Conservation (phyloP, 2,888 invertebrate genomes). For the Thymelicus sylvestris region DNA sequence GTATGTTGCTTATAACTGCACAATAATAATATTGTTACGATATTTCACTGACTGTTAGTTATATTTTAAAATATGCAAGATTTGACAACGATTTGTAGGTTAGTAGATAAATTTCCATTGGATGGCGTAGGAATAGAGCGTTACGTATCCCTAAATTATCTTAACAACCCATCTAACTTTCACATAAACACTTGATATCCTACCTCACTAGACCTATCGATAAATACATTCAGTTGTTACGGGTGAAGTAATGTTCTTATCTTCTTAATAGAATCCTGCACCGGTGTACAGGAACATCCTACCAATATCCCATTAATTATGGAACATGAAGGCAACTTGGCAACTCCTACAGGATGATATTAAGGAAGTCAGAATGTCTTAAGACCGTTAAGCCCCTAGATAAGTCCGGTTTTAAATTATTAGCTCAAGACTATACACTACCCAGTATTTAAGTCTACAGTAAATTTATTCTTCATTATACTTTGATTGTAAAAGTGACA, state of each 20-base stretch:
- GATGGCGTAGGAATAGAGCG: no score
- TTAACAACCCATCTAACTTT: no score
- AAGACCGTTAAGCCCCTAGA: constrained; percentile 41
- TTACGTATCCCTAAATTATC: no score
- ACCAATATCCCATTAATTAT: constrained; percentile 45
- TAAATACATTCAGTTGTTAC: constrained; percentile 29
- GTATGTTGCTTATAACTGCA: no score
- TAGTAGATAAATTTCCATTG: no score
- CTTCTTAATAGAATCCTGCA: constrained; percentile 35
- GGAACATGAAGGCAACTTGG: constrained; percentile 36
- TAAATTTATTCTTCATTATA: not conserved
- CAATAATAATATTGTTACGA: no score
- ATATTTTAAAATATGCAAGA: no score
- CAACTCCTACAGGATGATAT: constrained; percentile 46
- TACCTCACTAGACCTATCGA: not conserved
- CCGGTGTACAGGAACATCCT: constrained; percentile 25
- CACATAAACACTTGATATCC: not conserved
- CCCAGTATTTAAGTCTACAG: constrained; percentile 14
- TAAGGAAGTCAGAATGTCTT: constrained; percentile 39
- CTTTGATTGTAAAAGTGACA: constrained; percentile 14
- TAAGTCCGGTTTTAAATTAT: constrained; percentile 43
- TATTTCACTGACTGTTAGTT: no score
- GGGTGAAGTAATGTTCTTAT: constrained; percentile 22
- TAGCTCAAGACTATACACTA: constrained; percentile 27
- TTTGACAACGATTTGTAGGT: no score